Percentiles rank a stretch among this genome's conserved stretches.
phyloP scores from a whole-genome alignment of 2,888 invertebrate genomes.

The Tetrapedia diversipes region DNA sequence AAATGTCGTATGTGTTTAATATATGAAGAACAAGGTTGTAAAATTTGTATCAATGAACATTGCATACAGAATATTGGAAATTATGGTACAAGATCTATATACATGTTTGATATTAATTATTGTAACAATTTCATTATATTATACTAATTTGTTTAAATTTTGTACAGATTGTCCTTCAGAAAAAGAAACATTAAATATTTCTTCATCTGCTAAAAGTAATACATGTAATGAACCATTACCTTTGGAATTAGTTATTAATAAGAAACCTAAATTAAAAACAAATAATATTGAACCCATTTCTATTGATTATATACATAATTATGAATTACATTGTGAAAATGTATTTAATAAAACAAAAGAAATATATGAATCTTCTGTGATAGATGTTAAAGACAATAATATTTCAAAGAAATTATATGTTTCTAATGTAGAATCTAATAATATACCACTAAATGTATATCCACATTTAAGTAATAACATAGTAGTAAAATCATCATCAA shows the following conservation, averaged over 20 bases:
- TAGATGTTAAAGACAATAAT: constrained; percentile 22
- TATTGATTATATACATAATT: constrained; percentile 10
- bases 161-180: constrained; percentile 38
- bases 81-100: constrained; percentile 54
- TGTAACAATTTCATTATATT: neutral
- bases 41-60: constrained; percentile 82
- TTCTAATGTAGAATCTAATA: constrained; percentile 48
- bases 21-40: constrained; percentile 87
- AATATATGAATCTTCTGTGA: constrained; percentile 11
- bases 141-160: constrained; percentile 19
- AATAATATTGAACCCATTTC: constrained; percentile 34
- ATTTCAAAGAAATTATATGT: constrained; percentile 33
- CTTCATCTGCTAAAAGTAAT: constrained; percentile 13
- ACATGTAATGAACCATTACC: constrained; percentile 54
- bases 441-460: constrained; percentile 37
- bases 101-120: neutral
- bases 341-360: constrained; percentile 22
- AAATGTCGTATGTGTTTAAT: constrained; percentile 90
- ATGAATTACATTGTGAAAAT: constrained; percentile 27
- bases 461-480: constrained; percentile 37
- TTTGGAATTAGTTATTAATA: constrained; percentile 69
- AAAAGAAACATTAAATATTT: constrained; percentile 1
- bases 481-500: constrained; percentile 9
- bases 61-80: constrained; percentile 52
- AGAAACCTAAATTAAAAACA: constrained; percentile 48